Percentiles rank a stretch among this genome's conserved stretches.
Evolutionary conservation across 2,797 vertebrate species (phyloP).

Genomic region (Epinephelus malabaricus): DNA sequence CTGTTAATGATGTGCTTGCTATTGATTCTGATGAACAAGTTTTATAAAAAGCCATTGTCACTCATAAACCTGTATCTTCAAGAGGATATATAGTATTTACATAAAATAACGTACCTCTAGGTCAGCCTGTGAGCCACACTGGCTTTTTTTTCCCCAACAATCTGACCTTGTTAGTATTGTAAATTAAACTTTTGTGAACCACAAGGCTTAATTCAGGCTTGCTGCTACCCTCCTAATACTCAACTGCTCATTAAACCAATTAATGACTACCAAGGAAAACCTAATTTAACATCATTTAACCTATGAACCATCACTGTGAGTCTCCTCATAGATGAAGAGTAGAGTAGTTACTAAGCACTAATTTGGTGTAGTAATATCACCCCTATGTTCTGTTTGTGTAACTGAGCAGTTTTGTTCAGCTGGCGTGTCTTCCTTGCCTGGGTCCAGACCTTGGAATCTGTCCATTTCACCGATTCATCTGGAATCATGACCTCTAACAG

Average conservation of each 20-base stretch:
- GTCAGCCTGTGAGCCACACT: background rate
- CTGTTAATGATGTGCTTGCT: conserved; percentile 2
- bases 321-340: background rate
- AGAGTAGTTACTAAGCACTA: background rate
- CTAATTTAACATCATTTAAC: background rate
- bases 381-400: background rate
- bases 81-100: too few relatives aligned
- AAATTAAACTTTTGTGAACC: background rate
- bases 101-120: background rate
- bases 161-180: background rate
- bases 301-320: background rate
- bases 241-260: background rate
- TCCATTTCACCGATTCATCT: too few relatives aligned
- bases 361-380: background rate
- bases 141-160: background rate
- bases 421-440: too few relatives aligned
- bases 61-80: conserved; percentile 11
- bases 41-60: conserved; percentile 15
- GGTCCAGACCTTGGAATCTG: too few relatives aligned
- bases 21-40: background rate
- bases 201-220: background rate
- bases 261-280: background rate
- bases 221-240: background rate
- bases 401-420: background rate
- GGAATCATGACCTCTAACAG: too few relatives aligned